Evolutionary conservation across 2,888 invertebrate species (phyloP), one percentile per base, ranked within the genome.

Genomic region (Sialis lutaria): DNA sequence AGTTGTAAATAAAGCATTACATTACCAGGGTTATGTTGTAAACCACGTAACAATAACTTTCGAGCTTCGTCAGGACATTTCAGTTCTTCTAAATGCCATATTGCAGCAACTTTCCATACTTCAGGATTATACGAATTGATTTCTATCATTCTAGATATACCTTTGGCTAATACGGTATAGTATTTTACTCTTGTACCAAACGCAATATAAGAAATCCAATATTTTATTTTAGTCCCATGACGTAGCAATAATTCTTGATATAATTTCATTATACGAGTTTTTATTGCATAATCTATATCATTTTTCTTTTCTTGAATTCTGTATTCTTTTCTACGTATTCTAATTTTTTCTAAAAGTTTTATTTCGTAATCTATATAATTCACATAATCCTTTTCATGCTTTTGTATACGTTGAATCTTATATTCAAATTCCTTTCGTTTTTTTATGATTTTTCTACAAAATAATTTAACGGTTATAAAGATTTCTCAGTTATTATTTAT

Each of bases 21-120:
- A 12, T 44, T 34, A 31, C 39, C 31, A 12, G 46, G 46, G 47
- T 52, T 50, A 4, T 40, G 42, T 31, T 48, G 22, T 8, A 50
- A 13, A 9, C 49, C 52, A 30, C 45, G 45, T 10, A 45, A 37
- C 33, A 51, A 35, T 6, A 50, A 44, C 32, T 46, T 48, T 6
- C 47, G 42, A 10, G 50, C 49, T 42, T 51, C 48, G 6, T 37
- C 37, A 37, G 5, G 6, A 37, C 37, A 10, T 12, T 37, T 37
- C 12, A 12, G 10, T 10, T 12, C 12, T 37, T 37, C 37, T 5
- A 10, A 6, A 12, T 44, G 49, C 50, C 50, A 51, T 6, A 42
- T n/a, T 2, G 51, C 45, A 22, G 46, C 49, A 45, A 49, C 41
- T 49, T 40, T 13, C 33, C 50, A 51, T 6, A 51, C 46, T 31